Percentiles rank a stretch among this genome's conserved stretches.
Conservation (phyloP, 2,888 invertebrate species). For the Seira ritae region DNA sequence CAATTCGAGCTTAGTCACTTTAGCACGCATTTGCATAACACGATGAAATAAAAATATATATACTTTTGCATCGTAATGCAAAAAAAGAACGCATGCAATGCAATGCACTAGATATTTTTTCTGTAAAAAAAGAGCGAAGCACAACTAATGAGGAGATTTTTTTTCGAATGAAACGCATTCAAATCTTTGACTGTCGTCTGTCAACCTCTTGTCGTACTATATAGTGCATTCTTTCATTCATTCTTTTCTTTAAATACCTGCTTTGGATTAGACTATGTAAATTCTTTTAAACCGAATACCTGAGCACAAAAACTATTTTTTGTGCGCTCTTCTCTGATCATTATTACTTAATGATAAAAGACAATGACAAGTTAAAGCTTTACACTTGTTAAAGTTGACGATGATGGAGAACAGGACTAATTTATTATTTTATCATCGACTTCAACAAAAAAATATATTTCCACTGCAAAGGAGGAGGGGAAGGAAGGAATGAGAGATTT, state of each 20-base stretch:
- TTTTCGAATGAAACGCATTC: not conserved
- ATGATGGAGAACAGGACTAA: slow-evolving; percentile 41
- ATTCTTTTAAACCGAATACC: not conserved
- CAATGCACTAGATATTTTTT: not conserved
- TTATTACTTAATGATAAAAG: not conserved
- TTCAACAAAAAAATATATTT: too few relatives aligned
- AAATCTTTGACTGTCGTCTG: slow-evolving; percentile 31
- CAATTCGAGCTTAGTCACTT: not conserved
- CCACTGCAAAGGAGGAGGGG: not conserved
- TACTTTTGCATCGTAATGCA: not conserved
- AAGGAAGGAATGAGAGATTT: not conserved
- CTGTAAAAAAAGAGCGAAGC: slow-evolving; percentile 12
- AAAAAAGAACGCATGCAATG: not conserved
- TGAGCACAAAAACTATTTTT: not conserved
- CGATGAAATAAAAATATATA: too few relatives aligned
- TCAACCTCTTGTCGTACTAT: slow-evolving; percentile 19
- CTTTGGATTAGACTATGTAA: not conserved
- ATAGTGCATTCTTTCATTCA: not conserved
- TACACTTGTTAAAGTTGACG: slow-evolving; percentile 14
- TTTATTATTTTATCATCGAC: slow-evolving; percentile 15
- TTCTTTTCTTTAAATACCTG: not conserved
- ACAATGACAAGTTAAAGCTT: slow-evolving; percentile 27
- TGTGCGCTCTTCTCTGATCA: too few relatives aligned
- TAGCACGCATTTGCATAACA: not conserved
- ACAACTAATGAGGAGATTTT: slow-evolving; percentile 36